A percentile compares a stretch with the other conserved stretches of the same genome.
Evolutionary conservation across 2,888 invertebrate species (phyloP).

Genomic region (Charanyca ferruginea): DNA sequence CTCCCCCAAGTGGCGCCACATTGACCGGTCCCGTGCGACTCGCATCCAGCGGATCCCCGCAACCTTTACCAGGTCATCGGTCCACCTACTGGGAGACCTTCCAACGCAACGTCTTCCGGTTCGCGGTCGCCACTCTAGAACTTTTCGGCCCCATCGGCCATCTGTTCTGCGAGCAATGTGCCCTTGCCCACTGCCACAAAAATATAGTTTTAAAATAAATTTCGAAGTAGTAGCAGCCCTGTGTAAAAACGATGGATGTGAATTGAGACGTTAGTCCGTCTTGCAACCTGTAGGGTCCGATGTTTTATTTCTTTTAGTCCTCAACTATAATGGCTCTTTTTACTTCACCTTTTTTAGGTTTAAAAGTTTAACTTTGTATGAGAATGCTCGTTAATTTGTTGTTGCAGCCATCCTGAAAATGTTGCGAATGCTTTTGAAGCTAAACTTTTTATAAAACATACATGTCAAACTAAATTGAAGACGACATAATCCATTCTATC

Average conservation of each 20-base stretch:
- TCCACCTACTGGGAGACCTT: too few species aligned
- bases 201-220: constrained; percentile 5
- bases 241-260: constrained; percentile 69
- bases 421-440: constrained; percentile 12
- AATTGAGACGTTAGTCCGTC: constrained; percentile 81
- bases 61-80: too few species aligned
- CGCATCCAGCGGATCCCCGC: too few species aligned
- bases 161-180: too few species aligned
- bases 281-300: constrained; percentile 79
- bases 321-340: constrained; percentile 76
- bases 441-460: constrained; percentile 18
- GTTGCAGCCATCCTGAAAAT: constrained; percentile 34
- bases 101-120: too few species aligned
- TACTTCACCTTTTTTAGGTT: constrained; percentile 68
- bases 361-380: constrained; percentile 65
- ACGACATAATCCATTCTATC: too few species aligned
- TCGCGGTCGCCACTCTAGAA: too few species aligned
- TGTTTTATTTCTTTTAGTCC: constrained; percentile 75
- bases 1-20: too few species aligned
- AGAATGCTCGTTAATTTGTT: constrained; percentile 63
- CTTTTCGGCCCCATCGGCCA: too few species aligned
- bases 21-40: too few species aligned
- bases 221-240: constrained; percentile 57
- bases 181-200: too few species aligned
- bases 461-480: constrained; percentile 1